A percentile compares a stretch with the other conserved stretches of the same genome.
Evolutionary conservation across 2,113 vertebrate genomes (phyloP).

Genomic region (Amazona guildingii): DNA sequence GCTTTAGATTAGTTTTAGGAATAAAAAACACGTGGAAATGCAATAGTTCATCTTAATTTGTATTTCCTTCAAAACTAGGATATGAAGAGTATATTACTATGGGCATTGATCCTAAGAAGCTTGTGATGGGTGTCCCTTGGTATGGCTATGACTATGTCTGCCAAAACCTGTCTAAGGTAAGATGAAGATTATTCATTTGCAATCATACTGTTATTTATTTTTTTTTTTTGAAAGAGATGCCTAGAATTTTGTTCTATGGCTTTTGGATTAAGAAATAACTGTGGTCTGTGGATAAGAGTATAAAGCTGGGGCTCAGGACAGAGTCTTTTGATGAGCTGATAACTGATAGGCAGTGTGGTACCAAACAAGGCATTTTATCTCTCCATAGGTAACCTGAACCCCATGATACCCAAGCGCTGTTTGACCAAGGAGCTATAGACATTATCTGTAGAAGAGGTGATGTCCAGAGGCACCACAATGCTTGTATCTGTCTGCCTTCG

Average conservation of each 20-base stretch:
- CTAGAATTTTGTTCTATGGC: neutral
- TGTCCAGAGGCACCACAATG: neutral
- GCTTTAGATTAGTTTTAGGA: neutral
- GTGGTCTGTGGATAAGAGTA: neutral
- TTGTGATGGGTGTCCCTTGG: slow-evolving; percentile 97
- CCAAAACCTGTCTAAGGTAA: slow-evolving; percentile 83
- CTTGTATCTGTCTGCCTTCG: neutral
- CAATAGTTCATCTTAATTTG: neutral
- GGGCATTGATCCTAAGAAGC: slow-evolving; percentile 85
- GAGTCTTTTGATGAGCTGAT: neutral
- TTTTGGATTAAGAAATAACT: neutral
- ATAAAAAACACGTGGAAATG: neutral
- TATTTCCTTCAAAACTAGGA: slow-evolving; percentile 70
- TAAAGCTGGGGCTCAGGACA: neutral
- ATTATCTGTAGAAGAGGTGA: neutral
- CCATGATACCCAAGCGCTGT: neutral
- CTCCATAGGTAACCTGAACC: neutral
- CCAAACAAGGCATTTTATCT: neutral
- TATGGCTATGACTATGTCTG: slow-evolving; percentile 97
- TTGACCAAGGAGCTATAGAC: neutral
- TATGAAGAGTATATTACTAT: slow-evolving; percentile 86
- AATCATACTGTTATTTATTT: neutral
- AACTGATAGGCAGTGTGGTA: neutral
- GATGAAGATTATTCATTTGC: slow-evolving; percentile 6
- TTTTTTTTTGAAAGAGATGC: neutral